These are phyloP conservation scores for Anastrepha ludens DNA, from an alignment of 1,140 invertebrate genomes.

Conservation along the genomic window DNA sequence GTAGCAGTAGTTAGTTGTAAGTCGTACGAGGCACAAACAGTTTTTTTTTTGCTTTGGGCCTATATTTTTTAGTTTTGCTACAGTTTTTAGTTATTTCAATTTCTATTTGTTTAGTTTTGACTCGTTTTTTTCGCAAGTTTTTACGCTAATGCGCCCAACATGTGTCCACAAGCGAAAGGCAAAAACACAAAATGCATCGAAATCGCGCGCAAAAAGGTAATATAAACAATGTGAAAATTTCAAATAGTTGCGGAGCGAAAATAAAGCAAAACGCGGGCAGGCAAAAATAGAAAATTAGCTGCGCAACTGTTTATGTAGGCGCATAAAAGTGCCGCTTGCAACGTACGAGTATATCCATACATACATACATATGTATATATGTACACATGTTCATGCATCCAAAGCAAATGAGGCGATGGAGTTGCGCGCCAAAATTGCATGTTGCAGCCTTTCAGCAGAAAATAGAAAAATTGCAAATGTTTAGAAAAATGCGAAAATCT, in stretches of 20 bases:
- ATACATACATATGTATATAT: background rate
- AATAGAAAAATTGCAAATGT: constrained; percentile 10
- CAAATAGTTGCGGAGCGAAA: background rate
- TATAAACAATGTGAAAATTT: background rate
- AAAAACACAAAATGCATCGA: background rate
- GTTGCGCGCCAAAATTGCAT: constrained; percentile 41
- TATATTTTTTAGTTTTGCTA: background rate
- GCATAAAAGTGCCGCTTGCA: background rate
- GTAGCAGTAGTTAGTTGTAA: background rate
- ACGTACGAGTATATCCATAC: no score
- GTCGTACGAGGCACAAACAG: background rate
- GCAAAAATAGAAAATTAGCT: constrained; percentile 23
- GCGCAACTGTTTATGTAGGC: constrained; percentile 17
- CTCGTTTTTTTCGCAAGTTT: constrained; percentile 1
- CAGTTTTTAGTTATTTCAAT: constrained; percentile 34
- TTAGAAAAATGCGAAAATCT: constrained; percentile 25
- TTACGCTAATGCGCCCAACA: constrained; percentile 27
- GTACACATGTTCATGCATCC: background rate
- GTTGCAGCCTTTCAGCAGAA: background rate
- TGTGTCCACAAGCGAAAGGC: background rate
- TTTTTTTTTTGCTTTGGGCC: background rate
- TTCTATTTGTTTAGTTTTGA: constrained; percentile 23
- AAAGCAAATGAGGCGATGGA: background rate
- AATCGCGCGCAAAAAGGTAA: constrained; percentile 10
- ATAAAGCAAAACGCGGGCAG: background rate